phyloP scores from a whole-genome alignment of 2,888 invertebrate genomes.

The Chirona hameri region DNA sequence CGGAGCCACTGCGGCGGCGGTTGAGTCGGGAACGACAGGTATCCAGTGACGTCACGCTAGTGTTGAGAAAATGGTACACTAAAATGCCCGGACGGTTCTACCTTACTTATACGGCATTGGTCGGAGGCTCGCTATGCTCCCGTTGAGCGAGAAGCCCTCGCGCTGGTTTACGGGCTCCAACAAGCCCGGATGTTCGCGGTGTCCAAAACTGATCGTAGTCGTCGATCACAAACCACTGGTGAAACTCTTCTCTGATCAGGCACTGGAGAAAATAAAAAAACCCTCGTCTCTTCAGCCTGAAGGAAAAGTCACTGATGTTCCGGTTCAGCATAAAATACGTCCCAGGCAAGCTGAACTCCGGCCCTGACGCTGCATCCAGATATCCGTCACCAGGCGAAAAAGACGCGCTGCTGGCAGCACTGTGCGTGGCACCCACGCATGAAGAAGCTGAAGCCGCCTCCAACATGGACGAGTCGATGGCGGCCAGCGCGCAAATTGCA shows the following conservation, averaged over 20 bases:
- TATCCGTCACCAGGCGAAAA: neutral
- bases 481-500: too few species aligned
- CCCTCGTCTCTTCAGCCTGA: neutral
- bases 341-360: neutral
- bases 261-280: neutral
- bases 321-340: neutral
- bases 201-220: too few species aligned
- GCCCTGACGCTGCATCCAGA: neutral
- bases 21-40: too few species aligned
- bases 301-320: neutral
- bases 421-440: neutral
- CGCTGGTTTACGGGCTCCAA: neutral
- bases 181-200: too few species aligned
- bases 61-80: too few species aligned
- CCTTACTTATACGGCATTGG: too few species aligned
- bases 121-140: neutral
- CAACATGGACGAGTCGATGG: neutral
- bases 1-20: too few species aligned
- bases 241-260: neutral
- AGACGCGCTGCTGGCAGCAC: neutral
- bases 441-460: neutral
- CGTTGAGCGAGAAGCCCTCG: neutral
- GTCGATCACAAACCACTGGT: neutral
- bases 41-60: too few species aligned
- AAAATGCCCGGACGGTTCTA: too few species aligned